phyloP scores from a whole-genome alignment of 2,113 vertebrate genomes.

The Dissostichus mawsoni region DNA sequence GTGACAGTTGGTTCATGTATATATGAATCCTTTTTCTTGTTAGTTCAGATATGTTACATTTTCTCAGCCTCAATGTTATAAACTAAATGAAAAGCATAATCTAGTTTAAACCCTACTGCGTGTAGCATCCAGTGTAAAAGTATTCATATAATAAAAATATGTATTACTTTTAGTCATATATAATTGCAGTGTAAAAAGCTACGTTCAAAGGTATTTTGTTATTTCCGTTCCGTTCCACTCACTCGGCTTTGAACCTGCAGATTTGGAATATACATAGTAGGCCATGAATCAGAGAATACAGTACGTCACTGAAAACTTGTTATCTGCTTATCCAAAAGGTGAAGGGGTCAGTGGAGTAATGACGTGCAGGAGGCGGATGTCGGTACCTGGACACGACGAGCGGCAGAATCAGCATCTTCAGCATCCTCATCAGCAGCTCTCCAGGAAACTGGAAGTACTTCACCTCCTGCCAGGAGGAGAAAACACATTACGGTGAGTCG shows the following conservation, averaged over 20 bases:
- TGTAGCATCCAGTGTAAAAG: too few species aligned
- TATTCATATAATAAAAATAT: too few species aligned
- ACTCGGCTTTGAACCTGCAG: background rate
- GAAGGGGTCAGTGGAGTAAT: background rate
- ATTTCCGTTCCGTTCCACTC: background rate
- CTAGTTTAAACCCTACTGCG: too few species aligned
- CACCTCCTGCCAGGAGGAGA: slow-evolving; percentile 88
- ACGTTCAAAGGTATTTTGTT: background rate
- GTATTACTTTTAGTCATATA: too few species aligned
- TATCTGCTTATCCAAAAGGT: background rate
- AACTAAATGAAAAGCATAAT: too few species aligned
- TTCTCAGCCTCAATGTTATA: too few species aligned
- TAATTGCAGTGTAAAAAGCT: too few species aligned
- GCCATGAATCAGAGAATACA: background rate
- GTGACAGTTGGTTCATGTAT: too few species aligned
- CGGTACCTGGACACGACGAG: slow-evolving; percentile 95
- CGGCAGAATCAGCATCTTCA: slow-evolving; percentile 97
- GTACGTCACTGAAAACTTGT: background rate
- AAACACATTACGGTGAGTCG: background rate
- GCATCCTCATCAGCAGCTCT: slow-evolving; percentile 96
- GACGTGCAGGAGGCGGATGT: background rate
- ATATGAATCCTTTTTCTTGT: too few species aligned
- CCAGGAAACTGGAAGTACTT: slow-evolving; percentile 98
- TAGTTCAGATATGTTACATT: too few species aligned
- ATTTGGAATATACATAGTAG: background rate